Base-by-base conservation (phyloP, 2,888 invertebrate species). In the Cerceris rybyensis region DNA sequence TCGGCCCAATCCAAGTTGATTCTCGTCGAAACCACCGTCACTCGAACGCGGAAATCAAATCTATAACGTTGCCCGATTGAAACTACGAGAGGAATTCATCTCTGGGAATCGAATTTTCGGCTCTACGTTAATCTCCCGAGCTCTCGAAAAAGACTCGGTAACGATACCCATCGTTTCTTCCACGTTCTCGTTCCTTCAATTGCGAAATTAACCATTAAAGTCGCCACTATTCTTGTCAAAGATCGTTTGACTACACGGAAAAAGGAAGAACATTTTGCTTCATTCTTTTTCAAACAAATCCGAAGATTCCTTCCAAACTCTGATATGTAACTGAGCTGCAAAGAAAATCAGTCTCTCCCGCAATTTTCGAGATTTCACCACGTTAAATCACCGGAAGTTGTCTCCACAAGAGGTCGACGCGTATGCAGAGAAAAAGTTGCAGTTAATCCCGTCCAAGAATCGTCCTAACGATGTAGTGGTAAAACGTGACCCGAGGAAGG, bases 41-140 rank as follows among this genome's bases (percentile, higher is more conserved):
- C 39, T 61, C 70, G 69, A 69, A 55, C 73, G 70, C 57, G 71
- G 71, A 76, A 81, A 81, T 81, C 69, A 60, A 71, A 81, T 77
- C 83, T 70, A 66, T 73, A 78, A 82, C 72, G 73, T 60, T 16
- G 78, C 28, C 17, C 63, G 71, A 63, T 64, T 50, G 55, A 49
- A 58, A 72, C 58, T 58, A 67, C 67, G 72, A 72, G 63, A 75
- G 75, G 65, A 65, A 57, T 16, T 60, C 49, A 28, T 16, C 41
- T 57, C 55, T 16, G 49, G 49, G 61, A 66, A 70, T 75, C 72
- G 60, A 17, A 49, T 9, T 70, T 70, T 46, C 17, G 39, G 11
- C n/a, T 50, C n/a, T 11, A 1, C 13, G 11, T 50, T 50, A 50
- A 50, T 50, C 50, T 50, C 50, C 7, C 39, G 49, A 49, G 13